Percentiles rank a stretch among this genome's conserved stretches.
phyloP scores from a whole-genome alignment of 2,797 vertebrate species.

The Craterocephalus amniculus region DNA sequence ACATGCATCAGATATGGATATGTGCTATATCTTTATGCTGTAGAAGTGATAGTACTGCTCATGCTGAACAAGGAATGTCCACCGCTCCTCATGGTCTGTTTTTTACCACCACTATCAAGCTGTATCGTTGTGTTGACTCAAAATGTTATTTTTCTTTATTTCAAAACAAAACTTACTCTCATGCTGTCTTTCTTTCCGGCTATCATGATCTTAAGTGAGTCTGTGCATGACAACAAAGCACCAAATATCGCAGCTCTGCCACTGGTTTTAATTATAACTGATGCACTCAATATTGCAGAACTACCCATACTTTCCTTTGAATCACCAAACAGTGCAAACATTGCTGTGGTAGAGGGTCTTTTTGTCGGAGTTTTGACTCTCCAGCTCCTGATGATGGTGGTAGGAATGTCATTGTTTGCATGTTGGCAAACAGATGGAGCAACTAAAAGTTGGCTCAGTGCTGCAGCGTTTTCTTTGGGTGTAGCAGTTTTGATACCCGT shows the following conservation, averaged over 20 bases:
- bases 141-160: not conserved
- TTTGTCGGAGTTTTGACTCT: constrained; percentile 18
- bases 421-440: not conserved
- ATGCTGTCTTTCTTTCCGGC: not conserved
- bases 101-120: no score
- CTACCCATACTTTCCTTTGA: not conserved
- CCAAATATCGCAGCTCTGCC: not conserved
- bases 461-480: not conserved
- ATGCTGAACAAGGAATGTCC: no score
- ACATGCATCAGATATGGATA: no score
- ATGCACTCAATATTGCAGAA: not conserved
- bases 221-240: no score
- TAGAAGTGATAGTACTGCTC: no score
- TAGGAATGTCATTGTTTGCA: constrained; percentile 13
- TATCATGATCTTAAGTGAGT: not conserved
- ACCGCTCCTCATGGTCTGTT: no score
- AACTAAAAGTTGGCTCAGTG: not conserved
- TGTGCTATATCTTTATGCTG: not conserved
- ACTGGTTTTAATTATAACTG: constrained; percentile 1
- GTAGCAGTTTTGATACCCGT: not conserved
- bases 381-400: not conserved
- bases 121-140: no score
- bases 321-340: not conserved
- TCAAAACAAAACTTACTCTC: not conserved
- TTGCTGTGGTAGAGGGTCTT: not conserved